Conservation (phyloP, 1,140 invertebrate species). For the Lethocerus indicus region DNA sequence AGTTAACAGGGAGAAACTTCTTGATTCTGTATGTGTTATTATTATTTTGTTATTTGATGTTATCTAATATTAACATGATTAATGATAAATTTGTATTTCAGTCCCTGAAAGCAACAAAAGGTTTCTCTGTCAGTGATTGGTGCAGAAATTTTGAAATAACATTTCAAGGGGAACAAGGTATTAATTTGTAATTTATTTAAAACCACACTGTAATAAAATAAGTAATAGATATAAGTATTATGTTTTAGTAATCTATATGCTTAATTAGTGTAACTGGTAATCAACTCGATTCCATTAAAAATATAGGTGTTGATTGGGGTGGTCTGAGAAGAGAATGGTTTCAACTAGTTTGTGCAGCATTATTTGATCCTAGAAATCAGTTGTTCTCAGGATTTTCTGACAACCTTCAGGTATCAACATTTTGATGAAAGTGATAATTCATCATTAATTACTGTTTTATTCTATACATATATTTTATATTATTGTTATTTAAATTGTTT, state of each 20-base stretch:
- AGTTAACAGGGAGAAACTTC: slow-evolving; percentile 58
- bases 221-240: too few species aligned
- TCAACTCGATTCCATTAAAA: too few species aligned
- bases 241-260: slow-evolving; percentile 5
- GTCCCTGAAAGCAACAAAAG: slow-evolving; percentile 69
- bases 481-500: not conserved
- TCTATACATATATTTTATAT: not conserved
- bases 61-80: not conserved
- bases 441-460: not conserved
- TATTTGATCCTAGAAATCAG: slow-evolving; percentile 70
- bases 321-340: slow-evolving; percentile 87
- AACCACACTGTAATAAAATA: too few species aligned
- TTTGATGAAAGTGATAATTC: not conserved
- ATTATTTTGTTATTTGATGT: not conserved
- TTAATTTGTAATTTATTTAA: too few species aligned
- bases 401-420: slow-evolving; percentile 38
- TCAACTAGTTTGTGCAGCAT: slow-evolving; percentile 64
- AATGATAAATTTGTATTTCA: slow-evolving; percentile 22
- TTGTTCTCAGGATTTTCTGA: slow-evolving; percentile 76
- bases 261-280: too few species aligned
- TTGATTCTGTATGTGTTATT: slow-evolving; percentile 45
- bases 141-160: slow-evolving; percentile 84
- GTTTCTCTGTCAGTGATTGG: slow-evolving; percentile 69
- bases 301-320: slow-evolving; percentile 78
- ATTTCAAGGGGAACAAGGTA: slow-evolving; percentile 81